Evolutionary conservation across 2,797 vertebrate genomes (phyloP), one percentile per base, ranked within the genome.

Genomic region (Pelodytes ibericus): DNA sequence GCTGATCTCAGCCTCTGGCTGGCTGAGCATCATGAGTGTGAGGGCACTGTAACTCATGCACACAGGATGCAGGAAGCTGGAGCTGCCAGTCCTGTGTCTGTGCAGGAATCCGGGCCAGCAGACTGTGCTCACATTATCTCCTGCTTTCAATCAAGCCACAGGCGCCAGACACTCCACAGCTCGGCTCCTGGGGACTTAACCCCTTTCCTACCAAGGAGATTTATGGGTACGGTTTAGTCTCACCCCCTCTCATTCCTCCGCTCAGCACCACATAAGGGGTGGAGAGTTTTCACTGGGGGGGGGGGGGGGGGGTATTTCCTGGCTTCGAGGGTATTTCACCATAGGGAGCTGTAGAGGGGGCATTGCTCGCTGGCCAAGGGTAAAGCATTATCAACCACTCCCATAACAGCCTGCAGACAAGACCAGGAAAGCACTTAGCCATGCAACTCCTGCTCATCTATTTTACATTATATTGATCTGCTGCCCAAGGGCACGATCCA

Each of bases 51-150:
- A n/a, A n/a, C n/a, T n/a, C n/a, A n/a, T n/a, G n/a, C 53, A 65
- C 41, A 36, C 71, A 57, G 47, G 71, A 71, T 69, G 64, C 44
- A 69, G 65, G 65, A 75, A 62, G 49, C 30, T 27, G 58, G 11
- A 36, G 44, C 44, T 60, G 29, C 41, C 26, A 63, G 59, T 57
- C 24, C 62, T 67, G 39, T 66, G 72, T 63, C 72, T 74, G 76
- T 67, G 56, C 62, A 66, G 66, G 75, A 77, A 66, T 77, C 75
- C 75, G 72, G 73, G n/a, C 29, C 57, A 36, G 65, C 75, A 77
- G 75, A 78, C 75, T 72, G 75, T 72, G 58, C 75, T 78, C 66
- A 78, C 58, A 73, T 79, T 60, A 65, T n/a, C 79, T 69, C 53
- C 69, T 11, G 62, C 75, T 72, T 70, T 78, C 72, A 79, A 79